phyloP scores from a whole-genome alignment of 1,140 invertebrate species.

The Drosophila tsacasi region DNA sequence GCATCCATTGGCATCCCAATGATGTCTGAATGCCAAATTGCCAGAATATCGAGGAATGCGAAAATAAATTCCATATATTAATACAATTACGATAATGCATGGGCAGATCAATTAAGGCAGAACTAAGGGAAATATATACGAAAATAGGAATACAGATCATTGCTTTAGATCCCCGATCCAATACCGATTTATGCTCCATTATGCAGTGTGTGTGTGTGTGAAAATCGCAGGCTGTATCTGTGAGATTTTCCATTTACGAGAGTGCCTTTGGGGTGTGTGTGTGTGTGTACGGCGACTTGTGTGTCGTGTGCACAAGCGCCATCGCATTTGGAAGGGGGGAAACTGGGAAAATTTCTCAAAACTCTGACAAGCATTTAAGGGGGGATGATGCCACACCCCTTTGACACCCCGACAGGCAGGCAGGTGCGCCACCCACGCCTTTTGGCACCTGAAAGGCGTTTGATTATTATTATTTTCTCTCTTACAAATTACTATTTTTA shows the following conservation, averaged over 20 bases:
- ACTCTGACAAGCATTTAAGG: constrained; percentile 29
- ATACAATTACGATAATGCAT: constrained; percentile 43
- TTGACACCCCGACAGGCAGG: constrained; percentile 11
- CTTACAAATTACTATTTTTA: constrained; percentile 43
- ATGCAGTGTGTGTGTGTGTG: constrained; percentile 29
- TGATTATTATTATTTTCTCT: constrained; percentile 26
- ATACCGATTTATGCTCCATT: constrained; percentile 49
- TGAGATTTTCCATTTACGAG: constrained; percentile 17
- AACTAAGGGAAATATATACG: constrained; percentile 20
- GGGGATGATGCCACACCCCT: constrained; percentile 32
- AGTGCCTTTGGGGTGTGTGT: constrained; percentile 18
- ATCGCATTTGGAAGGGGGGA: constrained; percentile 32
- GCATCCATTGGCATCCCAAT: constrained; percentile 34
- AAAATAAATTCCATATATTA: constrained; percentile 46
- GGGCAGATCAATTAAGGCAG: constrained; percentile 52
- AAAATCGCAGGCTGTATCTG: constrained; percentile 18
- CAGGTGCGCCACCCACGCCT: constrained; percentile 59
- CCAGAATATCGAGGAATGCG: constrained; percentile 30
- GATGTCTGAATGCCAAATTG: constrained; percentile 48
- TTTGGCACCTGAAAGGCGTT: constrained; percentile 62
- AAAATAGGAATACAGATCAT: constrained; percentile 41
- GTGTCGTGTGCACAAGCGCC: constrained; percentile 81
- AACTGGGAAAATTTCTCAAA: constrained; percentile 48
- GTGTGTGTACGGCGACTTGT: constrained; percentile 58
- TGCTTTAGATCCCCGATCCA: constrained; percentile 13